These are phyloP conservation scores for Misgurnus anguillicaudatus DNA, from an alignment of 2,113 vertebrate species.

Conservation along the genomic window DNA sequence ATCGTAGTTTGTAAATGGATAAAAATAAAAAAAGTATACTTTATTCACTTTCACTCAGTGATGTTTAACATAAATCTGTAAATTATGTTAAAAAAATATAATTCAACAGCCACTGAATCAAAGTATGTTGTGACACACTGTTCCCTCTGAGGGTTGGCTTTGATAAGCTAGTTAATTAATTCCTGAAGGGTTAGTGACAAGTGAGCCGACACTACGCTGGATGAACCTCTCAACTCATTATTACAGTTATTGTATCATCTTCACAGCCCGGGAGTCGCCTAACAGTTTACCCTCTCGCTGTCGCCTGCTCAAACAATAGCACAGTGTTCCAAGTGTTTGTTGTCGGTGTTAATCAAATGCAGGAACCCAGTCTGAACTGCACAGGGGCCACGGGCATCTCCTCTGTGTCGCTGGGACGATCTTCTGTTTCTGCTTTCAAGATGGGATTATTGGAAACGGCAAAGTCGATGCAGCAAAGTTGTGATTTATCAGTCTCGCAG, in stretches of 20 bases:
- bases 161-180: slow-evolving; percentile 46
- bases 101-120: slow-evolving; percentile 32
- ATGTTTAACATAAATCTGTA: background rate
- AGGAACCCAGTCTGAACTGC: slow-evolving; percentile 53
- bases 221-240: slow-evolving; percentile 31
- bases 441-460: slow-evolving; percentile 57
- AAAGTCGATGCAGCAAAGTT: slow-evolving; percentile 60
- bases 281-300: slow-evolving; percentile 34
- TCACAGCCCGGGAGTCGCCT: slow-evolving; percentile 36
- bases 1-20: too few species aligned
- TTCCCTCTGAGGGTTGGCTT: slow-evolving; percentile 35
- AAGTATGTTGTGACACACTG: slow-evolving; percentile 10
- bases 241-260: slow-evolving; percentile 56
- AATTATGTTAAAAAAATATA: background rate
- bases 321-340: slow-evolving; percentile 63
- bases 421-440: slow-evolving; percentile 60
- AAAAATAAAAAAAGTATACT: too few species aligned
- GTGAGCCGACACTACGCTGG: slow-evolving; percentile 25
- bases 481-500: slow-evolving; percentile 68
- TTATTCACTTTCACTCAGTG: too few species aligned
- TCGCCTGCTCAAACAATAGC: slow-evolving; percentile 63
- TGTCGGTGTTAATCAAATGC: slow-evolving; percentile 63
- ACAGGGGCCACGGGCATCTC: slow-evolving; percentile 50
- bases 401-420: slow-evolving; percentile 21
- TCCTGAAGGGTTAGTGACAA: slow-evolving; percentile 29